Conservation (phyloP, 2,888 invertebrate species). For the Luperina nickerlii region DNA sequence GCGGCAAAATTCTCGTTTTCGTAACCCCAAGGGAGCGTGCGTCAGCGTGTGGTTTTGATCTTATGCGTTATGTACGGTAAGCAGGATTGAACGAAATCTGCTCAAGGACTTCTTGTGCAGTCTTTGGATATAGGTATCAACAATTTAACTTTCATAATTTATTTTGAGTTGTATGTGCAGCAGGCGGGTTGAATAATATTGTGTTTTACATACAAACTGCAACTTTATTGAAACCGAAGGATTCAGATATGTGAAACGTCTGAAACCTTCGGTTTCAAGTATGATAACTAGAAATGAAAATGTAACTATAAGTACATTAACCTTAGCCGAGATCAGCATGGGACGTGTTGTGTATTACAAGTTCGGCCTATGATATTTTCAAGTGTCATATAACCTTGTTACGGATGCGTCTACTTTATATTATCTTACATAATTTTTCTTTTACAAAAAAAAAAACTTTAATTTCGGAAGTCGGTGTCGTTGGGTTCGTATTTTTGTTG, state of each 20-base stretch:
- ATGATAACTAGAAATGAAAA: not conserved
- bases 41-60: constrained; percentile 60
- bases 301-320: too few species aligned
- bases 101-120: constrained; percentile 7
- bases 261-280: not conserved
- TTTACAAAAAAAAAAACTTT: too few species aligned
- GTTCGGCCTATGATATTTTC: not conserved
- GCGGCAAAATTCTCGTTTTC: constrained; percentile 55
- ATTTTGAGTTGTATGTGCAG: not conserved
- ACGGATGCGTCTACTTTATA: not conserved
- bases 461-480: too few species aligned
- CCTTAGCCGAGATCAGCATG: too few species aligned
- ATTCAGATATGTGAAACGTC: not conserved
- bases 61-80: constrained; percentile 47
- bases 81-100: constrained; percentile 27
- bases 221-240: not conserved
- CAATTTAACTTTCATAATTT: constrained; percentile 2
- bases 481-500: too few species aligned
- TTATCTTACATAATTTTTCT: too few species aligned
- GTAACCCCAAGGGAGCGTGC: constrained; percentile 42
- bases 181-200: not conserved
- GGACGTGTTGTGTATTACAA: too few species aligned
- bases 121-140: not conserved
- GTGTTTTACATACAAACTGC: not conserved
- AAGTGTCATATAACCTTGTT: not conserved